phyloP scores from a whole-genome alignment of 2,888 invertebrate species.

The Calliphora vomitoria region DNA sequence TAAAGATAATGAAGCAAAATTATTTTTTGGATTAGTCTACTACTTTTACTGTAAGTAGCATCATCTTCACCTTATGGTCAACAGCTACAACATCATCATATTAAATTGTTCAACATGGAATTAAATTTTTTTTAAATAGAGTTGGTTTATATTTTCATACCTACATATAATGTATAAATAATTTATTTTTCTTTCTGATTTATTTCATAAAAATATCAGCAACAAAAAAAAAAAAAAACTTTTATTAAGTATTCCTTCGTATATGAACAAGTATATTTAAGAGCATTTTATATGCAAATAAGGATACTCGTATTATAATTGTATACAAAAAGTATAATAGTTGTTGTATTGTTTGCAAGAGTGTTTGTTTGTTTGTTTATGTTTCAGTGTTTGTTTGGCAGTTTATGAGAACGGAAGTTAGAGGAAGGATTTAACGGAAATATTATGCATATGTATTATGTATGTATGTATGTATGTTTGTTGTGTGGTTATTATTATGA shows the following conservation, averaged over 20 bases:
- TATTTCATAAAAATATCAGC: neutral
- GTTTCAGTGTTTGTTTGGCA: conserved; percentile 11
- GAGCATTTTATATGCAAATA: conserved; percentile 28
- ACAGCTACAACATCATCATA: neutral
- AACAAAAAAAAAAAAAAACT: neutral
- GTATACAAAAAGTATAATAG: conserved; percentile 5
- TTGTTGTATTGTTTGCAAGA: conserved; percentile 20
- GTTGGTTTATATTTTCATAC: neutral
- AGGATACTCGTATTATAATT: conserved; percentile 8
- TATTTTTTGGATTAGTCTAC: no score
- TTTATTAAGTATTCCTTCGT: neutral
- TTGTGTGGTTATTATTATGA: conserved; percentile 31
- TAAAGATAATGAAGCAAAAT: no score
- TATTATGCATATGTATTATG: conserved; percentile 53
- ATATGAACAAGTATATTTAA: neutral
- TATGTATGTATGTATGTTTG: neutral
- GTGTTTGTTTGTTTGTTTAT: conserved; percentile 5
- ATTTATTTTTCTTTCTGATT: neutral
- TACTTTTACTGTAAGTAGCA: no score
- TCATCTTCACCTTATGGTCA: no score
- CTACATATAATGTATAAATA: no score
- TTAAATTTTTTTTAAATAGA: neutral
- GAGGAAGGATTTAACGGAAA: conserved; percentile 62
- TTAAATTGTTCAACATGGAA: neutral
- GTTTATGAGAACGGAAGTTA: conserved; percentile 43